Evolutionary conservation across 2,888 invertebrate species (phyloP), one percentile per base, ranked within the genome.

Genomic region (Tyria jacobaeae): DNA sequence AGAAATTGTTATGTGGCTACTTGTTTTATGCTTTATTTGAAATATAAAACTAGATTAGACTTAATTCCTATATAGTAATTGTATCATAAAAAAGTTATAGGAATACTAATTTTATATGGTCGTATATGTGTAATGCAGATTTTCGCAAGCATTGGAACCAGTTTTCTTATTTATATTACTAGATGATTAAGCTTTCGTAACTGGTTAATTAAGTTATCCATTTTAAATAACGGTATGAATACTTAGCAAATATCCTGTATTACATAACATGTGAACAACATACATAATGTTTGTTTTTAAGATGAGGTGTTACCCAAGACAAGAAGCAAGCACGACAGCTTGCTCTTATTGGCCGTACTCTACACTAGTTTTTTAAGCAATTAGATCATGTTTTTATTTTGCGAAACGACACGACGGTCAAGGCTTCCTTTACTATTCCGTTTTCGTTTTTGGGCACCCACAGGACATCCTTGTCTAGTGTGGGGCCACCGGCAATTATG

Each of bases 211-310:
- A 68, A 24, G 57, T 55, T 63, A 57, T 50, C 44, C 52, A 60
- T 62, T 68, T 57, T 37, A 21, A 54, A 31, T 56, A 47, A 50
- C 52, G 66, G 61, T 66, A 53, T 54, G 53, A 48, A 47, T 49
- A 60, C 34, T 62, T 14, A 52, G 59, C 68, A 41, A 70, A 73
- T 68, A 62, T 75, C 76, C 60, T 75, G 64, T 52, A 44, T 15
- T 51, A 6, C 7, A 1, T 17, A 6, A 7, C 7, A 39, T 39
- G 17, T 41, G 7, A 60, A 31, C 34, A 60, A 60, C 61, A 47
- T 57, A 57, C 51, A 44, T 64, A 50, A 50, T 51, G 52, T 56
- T 44, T 64, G 24, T 17, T 54, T 44, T 25, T 17, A 31, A n/a
- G 14, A 5, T 25, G 25, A 50, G 66, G 49, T 58, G 57, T 68